Evolutionary conservation across 2,888 invertebrate genomes (phyloP).

Genomic region (Caenorhabditis virilis): DNA sequence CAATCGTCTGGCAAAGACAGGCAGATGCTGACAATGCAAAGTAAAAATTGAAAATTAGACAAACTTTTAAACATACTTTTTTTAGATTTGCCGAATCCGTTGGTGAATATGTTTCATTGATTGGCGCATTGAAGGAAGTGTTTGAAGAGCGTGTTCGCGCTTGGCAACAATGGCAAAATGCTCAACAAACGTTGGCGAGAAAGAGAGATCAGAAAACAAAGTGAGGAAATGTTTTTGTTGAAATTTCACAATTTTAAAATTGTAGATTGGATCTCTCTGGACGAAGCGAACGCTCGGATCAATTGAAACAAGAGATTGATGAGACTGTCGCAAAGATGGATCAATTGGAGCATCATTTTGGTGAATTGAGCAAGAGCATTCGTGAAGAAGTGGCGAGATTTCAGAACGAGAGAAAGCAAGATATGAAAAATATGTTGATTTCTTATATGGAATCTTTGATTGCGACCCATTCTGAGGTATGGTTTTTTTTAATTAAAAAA

Average conservation of each 20-base stretch:
- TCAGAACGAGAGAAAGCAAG: constrained; percentile 89
- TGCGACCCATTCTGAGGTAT: constrained; percentile 89
- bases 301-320: constrained; percentile 79
- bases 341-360: constrained; percentile 76
- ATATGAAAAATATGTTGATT: constrained; percentile 87
- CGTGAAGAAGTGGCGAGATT: constrained; percentile 85
- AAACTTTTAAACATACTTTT: constrained; percentile 5
- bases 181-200: constrained; percentile 89
- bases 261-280: constrained; percentile 80
- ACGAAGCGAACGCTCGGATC: constrained; percentile 85
- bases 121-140: constrained; percentile 64
- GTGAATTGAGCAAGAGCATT: constrained; percentile 79
- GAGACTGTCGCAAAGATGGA: constrained; percentile 74
- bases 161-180: constrained; percentile 96
- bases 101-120: constrained; percentile 45
- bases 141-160: constrained; percentile 80
- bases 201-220: constrained; percentile 92
- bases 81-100: constrained; percentile 43
- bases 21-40: constrained; percentile 88
- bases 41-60: constrained; percentile 12
- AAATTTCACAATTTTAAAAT: neutral
- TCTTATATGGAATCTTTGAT: constrained; percentile 91
- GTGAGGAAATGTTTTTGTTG: constrained; percentile 3
- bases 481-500: neutral
- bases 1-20: constrained; percentile 86